These are phyloP conservation scores for Micromussa lordhowensis DNA, from an alignment of 92 coral and sea anemone species.

Conservation along the genomic window DNA sequence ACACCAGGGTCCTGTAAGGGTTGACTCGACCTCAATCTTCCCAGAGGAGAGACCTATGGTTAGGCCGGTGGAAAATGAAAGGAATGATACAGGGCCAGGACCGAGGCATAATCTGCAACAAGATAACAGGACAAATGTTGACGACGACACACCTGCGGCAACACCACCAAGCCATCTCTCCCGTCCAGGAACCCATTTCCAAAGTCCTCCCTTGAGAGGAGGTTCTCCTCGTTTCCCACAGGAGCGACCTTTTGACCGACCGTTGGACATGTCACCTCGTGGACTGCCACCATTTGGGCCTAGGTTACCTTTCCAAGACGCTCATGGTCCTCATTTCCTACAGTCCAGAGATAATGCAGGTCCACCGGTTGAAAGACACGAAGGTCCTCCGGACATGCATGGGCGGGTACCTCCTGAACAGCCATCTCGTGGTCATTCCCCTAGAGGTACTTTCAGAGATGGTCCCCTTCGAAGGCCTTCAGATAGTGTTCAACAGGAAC, in stretches of 20 bases:
- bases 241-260: conserved; percentile 32
- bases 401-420: conserved; percentile 24
- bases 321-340: conserved; percentile 37
- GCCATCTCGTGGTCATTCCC: conserved; percentile 10
- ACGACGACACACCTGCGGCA: neutral
- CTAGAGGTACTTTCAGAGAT: conserved; percentile 31
- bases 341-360: conserved; percentile 16
- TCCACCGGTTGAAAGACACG: conserved; percentile 28
- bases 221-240: conserved; percentile 3
- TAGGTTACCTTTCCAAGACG: conserved; percentile 39
- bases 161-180: neutral
- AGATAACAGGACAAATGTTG: neutral
- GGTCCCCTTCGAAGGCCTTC: conserved; percentile 5
- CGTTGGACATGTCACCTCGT: conserved; percentile 3
- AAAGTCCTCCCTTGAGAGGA: conserved; percentile 27
- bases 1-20: neutral
- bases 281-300: conserved; percentile 45
- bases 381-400: conserved; percentile 51
- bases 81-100: neutral
- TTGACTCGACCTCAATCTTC: neutral
- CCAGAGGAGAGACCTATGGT: neutral
- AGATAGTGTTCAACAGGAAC: neutral
- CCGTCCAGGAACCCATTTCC: conserved; percentile 12
- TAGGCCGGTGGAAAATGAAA: neutral
- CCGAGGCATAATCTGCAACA: conserved; percentile 9